Conservation (phyloP, 2,797 vertebrate genomes). For the Neosilurus hyrtlii region DNA sequence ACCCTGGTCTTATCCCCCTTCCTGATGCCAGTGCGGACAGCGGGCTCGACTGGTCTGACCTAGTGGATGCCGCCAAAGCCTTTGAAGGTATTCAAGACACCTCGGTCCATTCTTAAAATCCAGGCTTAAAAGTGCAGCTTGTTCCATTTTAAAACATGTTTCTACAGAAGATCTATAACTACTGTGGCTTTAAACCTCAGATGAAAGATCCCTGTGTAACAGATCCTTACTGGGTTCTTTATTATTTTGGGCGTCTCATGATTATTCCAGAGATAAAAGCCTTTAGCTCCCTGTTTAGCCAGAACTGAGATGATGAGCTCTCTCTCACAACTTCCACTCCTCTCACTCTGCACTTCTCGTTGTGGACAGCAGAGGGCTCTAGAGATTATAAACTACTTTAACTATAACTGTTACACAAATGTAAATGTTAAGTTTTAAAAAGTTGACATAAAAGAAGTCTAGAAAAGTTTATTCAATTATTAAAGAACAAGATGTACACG, state of each 20-base stretch:
- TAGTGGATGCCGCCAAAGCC: constrained; percentile 95
- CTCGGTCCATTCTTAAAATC: neutral
- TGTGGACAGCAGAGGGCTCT: constrained; percentile 6
- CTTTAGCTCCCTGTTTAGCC: neutral
- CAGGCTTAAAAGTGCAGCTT: neutral
- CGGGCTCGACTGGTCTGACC: constrained; percentile 93
- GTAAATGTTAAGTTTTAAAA: neutral
- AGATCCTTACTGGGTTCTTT: too few relatives aligned
- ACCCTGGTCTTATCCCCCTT: constrained; percentile 91
- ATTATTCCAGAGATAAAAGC: neutral
- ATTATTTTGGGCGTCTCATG: neutral
- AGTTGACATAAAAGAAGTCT: neutral
- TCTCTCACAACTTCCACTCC: neutral
- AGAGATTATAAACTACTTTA: neutral
- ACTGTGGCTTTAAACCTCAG: neutral
- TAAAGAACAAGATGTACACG: neutral
- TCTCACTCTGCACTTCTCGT: neutral
- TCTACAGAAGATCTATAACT: neutral
- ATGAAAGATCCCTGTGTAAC: neutral
- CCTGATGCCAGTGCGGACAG: constrained; percentile 85
- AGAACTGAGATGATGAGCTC: neutral
- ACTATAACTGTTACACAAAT: neutral
- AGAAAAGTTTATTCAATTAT: neutral
- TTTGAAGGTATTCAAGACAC: constrained; percentile 81
- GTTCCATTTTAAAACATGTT: neutral